Conservation (phyloP, 2,113 vertebrate species). For the Cyprinodon brontotheroides region DNA sequence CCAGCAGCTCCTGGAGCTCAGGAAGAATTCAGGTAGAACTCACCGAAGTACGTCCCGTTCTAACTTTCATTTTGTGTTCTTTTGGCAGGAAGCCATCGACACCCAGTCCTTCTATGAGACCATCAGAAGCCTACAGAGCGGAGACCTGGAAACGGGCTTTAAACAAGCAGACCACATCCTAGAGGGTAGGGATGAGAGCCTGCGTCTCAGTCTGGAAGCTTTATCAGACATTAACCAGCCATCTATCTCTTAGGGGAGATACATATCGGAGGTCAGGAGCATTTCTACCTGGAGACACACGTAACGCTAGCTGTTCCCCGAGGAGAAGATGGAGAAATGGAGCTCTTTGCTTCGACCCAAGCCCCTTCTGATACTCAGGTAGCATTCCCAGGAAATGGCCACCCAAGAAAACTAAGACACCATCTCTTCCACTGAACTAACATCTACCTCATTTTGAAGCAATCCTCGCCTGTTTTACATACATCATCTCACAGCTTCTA, state of each 20-base stretch:
- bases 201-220: not conserved
- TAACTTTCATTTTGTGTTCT: not conserved
- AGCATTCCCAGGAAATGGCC: not conserved
- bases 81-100: slow-evolving; percentile 88
- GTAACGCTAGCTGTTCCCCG: slow-evolving; percentile 89
- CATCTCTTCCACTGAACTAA: too few species aligned
- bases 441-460: too few species aligned
- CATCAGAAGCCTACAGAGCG: slow-evolving; percentile 85
- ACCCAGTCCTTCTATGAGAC: slow-evolving; percentile 87
- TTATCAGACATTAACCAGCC: not conserved
- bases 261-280: slow-evolving; percentile 93
- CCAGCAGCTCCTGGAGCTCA: not conserved
- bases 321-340: slow-evolving; percentile 93
- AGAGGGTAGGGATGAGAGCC: slow-evolving; percentile 80
- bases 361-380: slow-evolving; percentile 69
- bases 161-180: slow-evolving; percentile 88
- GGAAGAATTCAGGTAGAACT: not conserved
- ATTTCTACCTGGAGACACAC: slow-evolving; percentile 97
- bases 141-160: slow-evolving; percentile 88
- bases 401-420: too few species aligned
- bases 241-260: slow-evolving; percentile 83
- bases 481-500: too few species aligned
- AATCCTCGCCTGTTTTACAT: too few species aligned
- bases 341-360: slow-evolving; percentile 92
- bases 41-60: not conserved